These are phyloP conservation scores for Tapirus terrestris DNA, from an alignment of 2,113 vertebrate species.

Conservation along the genomic window DNA sequence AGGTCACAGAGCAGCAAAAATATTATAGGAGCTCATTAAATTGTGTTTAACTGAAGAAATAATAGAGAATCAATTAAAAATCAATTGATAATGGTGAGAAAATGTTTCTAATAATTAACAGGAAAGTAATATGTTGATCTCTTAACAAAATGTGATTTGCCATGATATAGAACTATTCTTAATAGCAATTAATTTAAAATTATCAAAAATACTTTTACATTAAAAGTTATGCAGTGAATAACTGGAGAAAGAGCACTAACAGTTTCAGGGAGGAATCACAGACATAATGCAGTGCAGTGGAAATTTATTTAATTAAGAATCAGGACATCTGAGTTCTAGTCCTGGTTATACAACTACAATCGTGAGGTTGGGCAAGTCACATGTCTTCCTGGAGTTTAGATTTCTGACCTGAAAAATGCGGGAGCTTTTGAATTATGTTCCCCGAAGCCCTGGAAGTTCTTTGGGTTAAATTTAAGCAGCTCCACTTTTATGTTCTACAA, in stretches of 20 bases:
- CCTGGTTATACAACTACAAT: not conserved
- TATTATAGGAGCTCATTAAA: not conserved
- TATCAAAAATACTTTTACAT: not conserved
- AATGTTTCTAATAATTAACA: not conserved
- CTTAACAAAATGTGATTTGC: not conserved
- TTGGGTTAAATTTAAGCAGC: not conserved
- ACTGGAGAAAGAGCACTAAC: not conserved
- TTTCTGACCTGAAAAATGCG: not conserved
- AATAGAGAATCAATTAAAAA: not conserved
- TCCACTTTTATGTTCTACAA: not conserved
- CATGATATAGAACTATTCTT: not conserved
- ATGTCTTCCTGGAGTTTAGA: not conserved
- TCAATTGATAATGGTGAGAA: not conserved
- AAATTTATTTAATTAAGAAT: not conserved
- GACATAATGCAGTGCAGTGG: not conserved
- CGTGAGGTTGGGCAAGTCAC: not conserved
- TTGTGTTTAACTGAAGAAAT: not conserved
- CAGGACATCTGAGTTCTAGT: not conserved
- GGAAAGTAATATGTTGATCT: slow-evolving; percentile 3
- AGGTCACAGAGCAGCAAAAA: not conserved
- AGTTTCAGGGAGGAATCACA: not conserved
- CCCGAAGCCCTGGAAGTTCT: not conserved
- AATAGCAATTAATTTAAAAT: slow-evolving; percentile 15
- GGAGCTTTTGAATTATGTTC: not conserved
- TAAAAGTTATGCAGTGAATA: not conserved